Evolutionary conservation across 1,140 invertebrate species (phyloP), one percentile per base, ranked within the genome.

Genomic region (Drosophila virilis): DNA sequence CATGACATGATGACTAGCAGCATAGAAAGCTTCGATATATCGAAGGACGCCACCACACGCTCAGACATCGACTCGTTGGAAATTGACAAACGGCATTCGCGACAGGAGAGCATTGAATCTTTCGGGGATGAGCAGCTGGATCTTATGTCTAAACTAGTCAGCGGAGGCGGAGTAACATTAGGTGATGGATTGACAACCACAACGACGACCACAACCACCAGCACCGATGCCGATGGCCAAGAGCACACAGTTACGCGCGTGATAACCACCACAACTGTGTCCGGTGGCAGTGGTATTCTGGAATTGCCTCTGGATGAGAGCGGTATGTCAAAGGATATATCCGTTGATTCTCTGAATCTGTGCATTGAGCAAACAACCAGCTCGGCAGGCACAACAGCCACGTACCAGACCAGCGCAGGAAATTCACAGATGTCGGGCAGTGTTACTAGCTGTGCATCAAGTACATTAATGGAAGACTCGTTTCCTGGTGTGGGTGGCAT

Each of bases 351-450:
- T 12, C 57, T 92, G 0, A 90, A 92, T 35, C 54, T 89, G 7
- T 83, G 77, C 57, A 67, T 91, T 66, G 80, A 92, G 81, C 92
- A 92, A 66, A 93, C 93, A 32, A 92, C 95, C 0, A 96, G 95
- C 79, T 96, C 96, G 1, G 95, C 96, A 12, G 96, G 95, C 0
- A 97, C 96, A 0, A 94, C 96, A 82, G 96, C 96, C 13, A 97
- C 96, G n/a, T 97, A 96, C 83, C 96, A 96, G 78, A 86, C 90
- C 9, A 96, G 96, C 81, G 96, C 97, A 91, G 96, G 95, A 0
- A 96, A 97, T 81, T 97, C 96, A 0, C 94, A 96, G 15, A 96
- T 96, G 95, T 97, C 96, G 5, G 96, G 96, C 13, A 97, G 96
- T 92, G 94, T 97, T 43, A 96, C 96, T 33, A 96, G 96, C 62